A percentile compares a stretch with the other conserved stretches of the same genome.
Conservation (phyloP, 1,140 invertebrate species). For the Drosophila kanapiae region DNA sequence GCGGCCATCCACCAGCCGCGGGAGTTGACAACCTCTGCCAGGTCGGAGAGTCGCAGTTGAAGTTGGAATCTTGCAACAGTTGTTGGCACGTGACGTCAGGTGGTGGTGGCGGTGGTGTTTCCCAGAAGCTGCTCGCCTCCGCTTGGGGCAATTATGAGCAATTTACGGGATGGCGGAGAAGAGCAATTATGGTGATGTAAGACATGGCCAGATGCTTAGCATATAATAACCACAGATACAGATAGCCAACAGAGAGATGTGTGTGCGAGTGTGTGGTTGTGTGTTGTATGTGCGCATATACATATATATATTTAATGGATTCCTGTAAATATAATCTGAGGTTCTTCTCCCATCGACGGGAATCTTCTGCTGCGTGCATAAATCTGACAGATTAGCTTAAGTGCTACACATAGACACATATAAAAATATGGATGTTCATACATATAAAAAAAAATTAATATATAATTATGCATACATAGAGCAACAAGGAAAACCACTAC, state of each 20-base stretch:
- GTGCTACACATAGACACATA: conserved; percentile 38
- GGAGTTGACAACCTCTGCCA: conserved; percentile 28
- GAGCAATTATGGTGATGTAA: conserved; percentile 52
- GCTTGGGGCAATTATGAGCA: conserved; percentile 54
- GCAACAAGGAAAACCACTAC: neutral
- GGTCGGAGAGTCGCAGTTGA: neutral
- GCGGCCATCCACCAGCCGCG: neutral
- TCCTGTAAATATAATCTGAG: conserved; percentile 59
- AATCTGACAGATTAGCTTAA: conserved; percentile 53
- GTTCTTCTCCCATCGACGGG: conserved; percentile 2
- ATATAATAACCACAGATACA: conserved; percentile 32
- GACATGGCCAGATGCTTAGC: conserved; percentile 52
- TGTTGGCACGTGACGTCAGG: conserved; percentile 69
- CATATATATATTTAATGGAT: conserved; percentile 62
- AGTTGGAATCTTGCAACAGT: conserved; percentile 25
- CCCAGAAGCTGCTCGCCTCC: conserved; percentile 51
- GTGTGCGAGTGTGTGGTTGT: neutral
- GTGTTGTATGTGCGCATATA: conserved; percentile 8
- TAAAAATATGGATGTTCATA: conserved; percentile 10
- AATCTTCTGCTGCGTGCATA: conserved; percentile 40
- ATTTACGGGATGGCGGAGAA: conserved; percentile 37
- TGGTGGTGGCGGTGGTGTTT: conserved; percentile 36
- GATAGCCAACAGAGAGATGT: conserved; percentile 18
- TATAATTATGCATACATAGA: conserved; percentile 7
- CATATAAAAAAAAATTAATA: conserved; percentile 17